These are phyloP conservation scores for Matsumyia berberina DNA, from an alignment of 2,888 invertebrate species.

Conservation along the genomic window DNA sequence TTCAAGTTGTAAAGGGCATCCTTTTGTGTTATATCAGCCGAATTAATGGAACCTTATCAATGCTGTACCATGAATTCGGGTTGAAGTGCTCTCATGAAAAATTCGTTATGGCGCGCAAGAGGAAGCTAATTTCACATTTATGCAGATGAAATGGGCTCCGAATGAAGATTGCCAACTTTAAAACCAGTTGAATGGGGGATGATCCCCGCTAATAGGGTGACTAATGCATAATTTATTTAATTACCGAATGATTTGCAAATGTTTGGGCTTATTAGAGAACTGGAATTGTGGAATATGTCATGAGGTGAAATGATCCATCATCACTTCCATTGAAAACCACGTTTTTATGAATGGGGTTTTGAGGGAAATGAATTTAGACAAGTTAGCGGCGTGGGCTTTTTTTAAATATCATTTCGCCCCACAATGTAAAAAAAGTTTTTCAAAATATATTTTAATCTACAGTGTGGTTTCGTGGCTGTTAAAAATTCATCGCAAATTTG, in stretches of 20 bases:
- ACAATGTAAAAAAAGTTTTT: no score
- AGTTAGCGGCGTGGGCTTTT: no score
- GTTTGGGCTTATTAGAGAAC: conserved; percentile 38
- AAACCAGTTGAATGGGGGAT: not conserved
- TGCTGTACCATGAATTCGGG: conserved; percentile 42
- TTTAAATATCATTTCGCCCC: no score
- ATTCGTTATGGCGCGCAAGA: conserved; percentile 50
- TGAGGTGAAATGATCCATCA: conserved; percentile 14
- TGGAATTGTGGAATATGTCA: not conserved
- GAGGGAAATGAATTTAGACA: no score
- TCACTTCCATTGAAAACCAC: not conserved
- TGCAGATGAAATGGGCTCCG: conserved; percentile 50
- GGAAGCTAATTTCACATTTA: conserved; percentile 64
- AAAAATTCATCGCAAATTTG: no score
- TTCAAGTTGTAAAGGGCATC: no score
- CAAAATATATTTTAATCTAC: no score
- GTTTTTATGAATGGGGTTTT: no score
- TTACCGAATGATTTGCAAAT: conserved; percentile 42
- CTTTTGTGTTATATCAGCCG: conserved; percentile 56
- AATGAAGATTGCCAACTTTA: conserved; percentile 28
- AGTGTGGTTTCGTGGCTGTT: no score
- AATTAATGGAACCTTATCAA: conserved; percentile 42
- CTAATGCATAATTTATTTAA: conserved; percentile 62
- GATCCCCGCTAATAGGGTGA: conserved; percentile 23
- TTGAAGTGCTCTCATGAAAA: conserved; percentile 61